Evolutionary conservation across 2,797 vertebrate genomes (phyloP).

Genomic region (Carcharodon carcharias): DNA sequence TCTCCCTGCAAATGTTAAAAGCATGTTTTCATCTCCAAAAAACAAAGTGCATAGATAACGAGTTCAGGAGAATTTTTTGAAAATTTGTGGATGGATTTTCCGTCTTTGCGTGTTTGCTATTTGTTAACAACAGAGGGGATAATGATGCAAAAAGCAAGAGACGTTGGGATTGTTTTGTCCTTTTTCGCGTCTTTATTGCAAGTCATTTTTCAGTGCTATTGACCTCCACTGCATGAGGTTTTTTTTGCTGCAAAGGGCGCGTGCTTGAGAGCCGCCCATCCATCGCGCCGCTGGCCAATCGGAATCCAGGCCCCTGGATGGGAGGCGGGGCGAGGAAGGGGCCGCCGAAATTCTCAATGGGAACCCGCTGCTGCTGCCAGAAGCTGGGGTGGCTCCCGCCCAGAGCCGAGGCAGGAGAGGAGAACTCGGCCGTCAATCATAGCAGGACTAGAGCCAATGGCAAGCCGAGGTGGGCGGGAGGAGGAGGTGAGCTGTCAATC

Average conservation of each 20-base stretch:
- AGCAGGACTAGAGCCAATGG: not conserved
- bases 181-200: not conserved
- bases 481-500: not conserved
- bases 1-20: not conserved
- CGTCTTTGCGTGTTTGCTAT: not conserved
- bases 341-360: not conserved
- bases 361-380: not conserved
- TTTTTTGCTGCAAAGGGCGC: not conserved
- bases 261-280: not conserved
- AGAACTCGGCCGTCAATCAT: not conserved
- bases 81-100: not conserved
- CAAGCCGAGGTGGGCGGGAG: not conserved
- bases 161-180: not conserved
- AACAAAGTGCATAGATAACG: not conserved
- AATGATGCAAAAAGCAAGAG: not conserved
- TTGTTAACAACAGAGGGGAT: not conserved
- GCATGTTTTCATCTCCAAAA: not conserved
- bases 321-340: not conserved
- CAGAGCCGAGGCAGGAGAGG: not conserved
- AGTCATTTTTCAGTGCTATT: not conserved
- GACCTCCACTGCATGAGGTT: not conserved
- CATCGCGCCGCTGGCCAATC: not conserved
- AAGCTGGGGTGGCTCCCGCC: not conserved
- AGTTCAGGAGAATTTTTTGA: not conserved
- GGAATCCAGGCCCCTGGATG: too few species aligned